These are phyloP conservation scores for Opisthocomus hoazin DNA, from an alignment of 2,113 vertebrate genomes.

Conservation along the genomic window DNA sequence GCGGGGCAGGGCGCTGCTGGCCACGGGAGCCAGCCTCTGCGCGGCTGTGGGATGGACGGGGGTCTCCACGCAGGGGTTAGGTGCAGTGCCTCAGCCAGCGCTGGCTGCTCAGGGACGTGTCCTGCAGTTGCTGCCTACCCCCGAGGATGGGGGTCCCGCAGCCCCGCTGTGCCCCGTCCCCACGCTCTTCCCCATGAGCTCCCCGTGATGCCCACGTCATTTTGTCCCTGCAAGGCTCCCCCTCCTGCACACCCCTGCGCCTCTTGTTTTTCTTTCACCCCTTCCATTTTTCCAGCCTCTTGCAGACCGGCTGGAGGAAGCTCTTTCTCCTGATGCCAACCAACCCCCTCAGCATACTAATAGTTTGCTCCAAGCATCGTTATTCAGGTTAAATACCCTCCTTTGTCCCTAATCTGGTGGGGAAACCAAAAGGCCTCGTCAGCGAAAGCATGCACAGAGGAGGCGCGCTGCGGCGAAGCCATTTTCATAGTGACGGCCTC, in stretches of 20 bases:
- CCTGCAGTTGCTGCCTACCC: not conserved
- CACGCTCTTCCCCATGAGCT: not conserved
- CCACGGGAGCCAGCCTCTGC: not conserved
- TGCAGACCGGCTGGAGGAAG: not conserved
- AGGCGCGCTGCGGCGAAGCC: fast-evolving
- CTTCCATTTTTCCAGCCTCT: not conserved
- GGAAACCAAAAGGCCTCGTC: not conserved
- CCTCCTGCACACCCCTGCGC: not conserved
- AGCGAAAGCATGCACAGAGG: fast-evolving
- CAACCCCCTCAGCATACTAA: slow-evolving; percentile 19
- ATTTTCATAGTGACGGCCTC: not conserved
- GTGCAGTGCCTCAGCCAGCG: not conserved
- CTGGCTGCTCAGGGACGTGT: not conserved
- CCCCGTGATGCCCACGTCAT: fast-evolving
- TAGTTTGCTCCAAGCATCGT: not conserved
- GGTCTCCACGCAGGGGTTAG: not conserved
- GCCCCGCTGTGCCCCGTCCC: not conserved
- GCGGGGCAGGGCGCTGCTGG: not conserved
- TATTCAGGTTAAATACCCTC: slow-evolving; percentile 29
- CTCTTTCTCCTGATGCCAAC: not conserved
- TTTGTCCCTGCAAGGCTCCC: not conserved
- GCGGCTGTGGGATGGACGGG: fast-evolving
- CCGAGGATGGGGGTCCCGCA: not conserved
- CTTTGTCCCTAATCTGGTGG: slow-evolving; percentile 1
- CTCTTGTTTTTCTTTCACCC: not conserved